Evolutionary conservation across 2,888 invertebrate genomes (phyloP).

Genomic region (Tenthredo amoena): DNA sequence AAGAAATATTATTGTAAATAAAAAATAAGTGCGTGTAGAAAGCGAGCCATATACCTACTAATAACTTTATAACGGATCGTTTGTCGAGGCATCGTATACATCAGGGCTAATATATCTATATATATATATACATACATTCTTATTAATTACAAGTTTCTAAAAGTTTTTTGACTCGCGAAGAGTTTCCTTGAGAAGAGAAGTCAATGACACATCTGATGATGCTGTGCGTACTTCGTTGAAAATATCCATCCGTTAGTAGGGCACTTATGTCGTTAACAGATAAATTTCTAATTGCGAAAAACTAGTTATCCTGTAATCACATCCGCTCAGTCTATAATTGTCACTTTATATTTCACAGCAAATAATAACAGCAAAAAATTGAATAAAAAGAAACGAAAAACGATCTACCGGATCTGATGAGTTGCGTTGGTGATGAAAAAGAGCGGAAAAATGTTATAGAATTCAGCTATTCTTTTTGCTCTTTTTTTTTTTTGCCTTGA

Average conservation of each 20-base stretch:
- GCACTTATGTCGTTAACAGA: slow-evolving; percentile 36
- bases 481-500: neutral
- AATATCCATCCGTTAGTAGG: slow-evolving; percentile 43
- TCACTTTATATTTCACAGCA: slow-evolving; percentile 13
- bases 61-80: slow-evolving; percentile 59
- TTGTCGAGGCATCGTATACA: slow-evolving; percentile 53
- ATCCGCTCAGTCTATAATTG: slow-evolving; percentile 22
- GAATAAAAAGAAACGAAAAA: neutral
- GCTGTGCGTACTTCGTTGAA: neutral
- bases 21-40: slow-evolving; percentile 29
- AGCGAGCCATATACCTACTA: slow-evolving; percentile 2
- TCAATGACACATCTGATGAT: slow-evolving; percentile 9
- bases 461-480: neutral
- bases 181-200: slow-evolving; percentile 12
- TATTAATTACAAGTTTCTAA: slow-evolving; percentile 53
- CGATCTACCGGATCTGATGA: slow-evolving; percentile 6
- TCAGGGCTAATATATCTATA: neutral
- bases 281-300: slow-evolving; percentile 45
- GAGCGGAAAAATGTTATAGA: neutral
- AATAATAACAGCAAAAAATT: neutral
- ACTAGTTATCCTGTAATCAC: slow-evolving; percentile 43
- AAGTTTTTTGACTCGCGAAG: slow-evolving; percentile 4
- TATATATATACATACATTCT: slow-evolving; percentile 49
- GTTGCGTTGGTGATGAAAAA: neutral
- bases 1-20: slow-evolving; percentile 12